Evolutionary conservation across 2,113 vertebrate species (phyloP).

Genomic region (Chinchilla lanigera): DNA sequence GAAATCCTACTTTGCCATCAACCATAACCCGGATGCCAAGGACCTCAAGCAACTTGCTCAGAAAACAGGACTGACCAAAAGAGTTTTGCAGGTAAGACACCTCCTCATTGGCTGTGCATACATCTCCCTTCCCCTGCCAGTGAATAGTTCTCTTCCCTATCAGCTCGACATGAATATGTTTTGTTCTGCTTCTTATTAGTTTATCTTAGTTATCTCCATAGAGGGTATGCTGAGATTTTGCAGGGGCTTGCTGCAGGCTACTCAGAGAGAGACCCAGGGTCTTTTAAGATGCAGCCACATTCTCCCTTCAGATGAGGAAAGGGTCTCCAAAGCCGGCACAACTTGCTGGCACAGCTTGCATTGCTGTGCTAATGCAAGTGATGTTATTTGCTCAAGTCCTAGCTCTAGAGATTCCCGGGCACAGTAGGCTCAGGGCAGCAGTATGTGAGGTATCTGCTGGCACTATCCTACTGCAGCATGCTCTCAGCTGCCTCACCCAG

Average conservation of each 20-base stretch:
- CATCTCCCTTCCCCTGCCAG: slow-evolving; percentile 66
- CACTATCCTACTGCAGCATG: not conserved
- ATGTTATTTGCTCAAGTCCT: not conserved
- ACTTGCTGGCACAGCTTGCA: not conserved
- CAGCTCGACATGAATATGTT: not conserved
- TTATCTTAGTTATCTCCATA: slow-evolving; percentile 67
- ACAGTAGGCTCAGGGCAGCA: slow-evolving; percentile 37
- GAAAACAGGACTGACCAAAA: slow-evolving; percentile 99
- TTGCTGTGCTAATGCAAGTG: not conserved
- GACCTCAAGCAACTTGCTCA: slow-evolving; percentile 99
- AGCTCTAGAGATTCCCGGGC: not conserved
- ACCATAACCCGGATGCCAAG: slow-evolving; percentile 99
- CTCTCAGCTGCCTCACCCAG: not conserved
- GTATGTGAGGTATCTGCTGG: not conserved
- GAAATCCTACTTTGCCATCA: slow-evolving; percentile 99
- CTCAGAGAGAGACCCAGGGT: slow-evolving; percentile 55
- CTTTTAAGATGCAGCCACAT: slow-evolving; percentile 9
- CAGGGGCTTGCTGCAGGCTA: slow-evolving; percentile 29
- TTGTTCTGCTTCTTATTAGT: slow-evolving; percentile 41
- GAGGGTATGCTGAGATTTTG: slow-evolving; percentile 44
- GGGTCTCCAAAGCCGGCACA: not conserved
- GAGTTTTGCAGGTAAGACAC: slow-evolving; percentile 99
- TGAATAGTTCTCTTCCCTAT: slow-evolving; percentile 73
- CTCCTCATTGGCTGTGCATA: slow-evolving; percentile 58
- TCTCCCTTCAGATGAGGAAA: slow-evolving; percentile 33